phyloP scores from a whole-genome alignment of 2,797 vertebrate species.

The Pempheris klunzingeri region DNA sequence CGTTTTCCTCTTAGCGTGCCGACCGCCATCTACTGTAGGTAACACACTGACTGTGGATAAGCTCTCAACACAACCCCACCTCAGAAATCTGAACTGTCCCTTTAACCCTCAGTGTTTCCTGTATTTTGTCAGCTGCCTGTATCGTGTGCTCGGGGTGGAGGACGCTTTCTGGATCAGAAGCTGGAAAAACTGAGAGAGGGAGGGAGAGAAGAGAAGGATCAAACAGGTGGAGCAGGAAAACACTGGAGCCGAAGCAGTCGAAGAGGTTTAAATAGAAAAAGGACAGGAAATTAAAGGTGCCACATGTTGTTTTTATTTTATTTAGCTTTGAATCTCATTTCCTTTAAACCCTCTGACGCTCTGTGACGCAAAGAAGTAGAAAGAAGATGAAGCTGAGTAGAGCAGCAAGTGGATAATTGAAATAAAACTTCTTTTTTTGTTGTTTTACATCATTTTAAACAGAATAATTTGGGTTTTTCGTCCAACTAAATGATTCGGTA shows the following conservation, averaged over 20 bases:
- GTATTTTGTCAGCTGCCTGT: conserved; percentile 37
- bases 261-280: background rate
- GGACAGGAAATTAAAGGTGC: conserved; percentile 50
- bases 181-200: conserved; percentile 33
- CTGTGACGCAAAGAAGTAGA: background rate
- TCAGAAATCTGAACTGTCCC: too few species aligned
- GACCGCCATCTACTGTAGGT: too few species aligned
- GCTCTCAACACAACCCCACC: too few species aligned
- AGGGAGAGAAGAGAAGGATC: background rate
- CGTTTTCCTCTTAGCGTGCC: too few species aligned
- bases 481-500: background rate
- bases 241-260: conserved; percentile 1
- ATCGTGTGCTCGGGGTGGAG: background rate
- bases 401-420: too few species aligned
- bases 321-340: background rate
- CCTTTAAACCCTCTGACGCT: background rate
- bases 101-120: conserved; percentile 38
- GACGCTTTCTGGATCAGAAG: conserved; percentile 43
- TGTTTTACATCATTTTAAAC: background rate
- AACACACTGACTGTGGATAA: too few species aligned
- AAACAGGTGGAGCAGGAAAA: conserved; percentile 4
- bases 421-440: too few species aligned
- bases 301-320: conserved; percentile 12
- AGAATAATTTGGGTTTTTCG: background rate
- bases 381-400: background rate